Percentiles rank a stretch among this genome's conserved stretches.
Conservation (phyloP, 2,113 vertebrate genomes). For the Ceuthmochares aereus region DNA sequence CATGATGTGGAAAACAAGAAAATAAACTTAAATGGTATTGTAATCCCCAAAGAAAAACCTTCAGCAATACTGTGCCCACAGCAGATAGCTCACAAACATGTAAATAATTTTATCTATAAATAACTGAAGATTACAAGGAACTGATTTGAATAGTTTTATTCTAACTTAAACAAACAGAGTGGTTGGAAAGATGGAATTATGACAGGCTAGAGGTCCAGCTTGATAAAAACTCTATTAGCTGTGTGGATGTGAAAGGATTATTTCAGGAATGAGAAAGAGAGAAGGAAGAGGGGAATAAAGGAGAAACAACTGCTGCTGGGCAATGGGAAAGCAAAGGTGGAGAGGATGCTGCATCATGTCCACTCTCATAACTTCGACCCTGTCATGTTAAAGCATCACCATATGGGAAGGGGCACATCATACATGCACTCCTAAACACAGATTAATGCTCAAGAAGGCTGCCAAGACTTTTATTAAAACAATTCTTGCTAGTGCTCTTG, state of each 20-base stretch:
- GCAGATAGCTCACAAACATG: conserved; percentile 32
- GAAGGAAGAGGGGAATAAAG: neutral
- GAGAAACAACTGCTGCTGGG: neutral
- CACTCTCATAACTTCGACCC: neutral
- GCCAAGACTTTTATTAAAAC: conserved; percentile 54
- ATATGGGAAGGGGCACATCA: neutral
- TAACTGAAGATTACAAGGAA: conserved; percentile 43
- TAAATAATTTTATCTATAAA: conserved; percentile 52
- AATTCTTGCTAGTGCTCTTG: neutral
- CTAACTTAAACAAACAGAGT: conserved; percentile 45
- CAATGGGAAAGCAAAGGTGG: neutral
- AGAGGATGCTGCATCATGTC: neutral
- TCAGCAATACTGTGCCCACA: neutral
- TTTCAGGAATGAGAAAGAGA: conserved; percentile 8
- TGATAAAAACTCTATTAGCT: conserved; percentile 6
- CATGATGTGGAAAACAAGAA: conserved; percentile 42
- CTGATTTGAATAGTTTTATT: conserved; percentile 41
- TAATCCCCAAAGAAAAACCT: conserved; percentile 56
- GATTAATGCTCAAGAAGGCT: conserved; percentile 18
- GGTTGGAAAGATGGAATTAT: conserved; percentile 36
- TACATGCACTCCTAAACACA: neutral
- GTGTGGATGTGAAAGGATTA: neutral
- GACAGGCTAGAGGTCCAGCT: neutral
- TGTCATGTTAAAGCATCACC: accelerated
- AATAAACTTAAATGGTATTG: conserved; percentile 51